Evolutionary conservation across 2,888 invertebrate species (phyloP).

Genomic region (Sinelater perroti): DNA sequence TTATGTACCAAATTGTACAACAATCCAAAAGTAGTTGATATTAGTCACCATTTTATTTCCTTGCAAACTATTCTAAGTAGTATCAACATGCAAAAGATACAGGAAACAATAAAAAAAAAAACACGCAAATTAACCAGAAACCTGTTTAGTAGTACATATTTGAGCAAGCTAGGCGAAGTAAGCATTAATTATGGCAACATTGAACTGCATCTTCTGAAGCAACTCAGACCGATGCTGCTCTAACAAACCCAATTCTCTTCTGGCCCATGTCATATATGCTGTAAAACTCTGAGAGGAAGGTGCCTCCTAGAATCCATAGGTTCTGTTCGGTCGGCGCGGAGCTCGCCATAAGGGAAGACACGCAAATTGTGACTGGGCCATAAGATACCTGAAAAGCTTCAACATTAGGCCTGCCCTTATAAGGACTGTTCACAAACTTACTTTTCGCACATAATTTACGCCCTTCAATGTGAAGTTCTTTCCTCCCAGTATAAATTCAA

Average conservation of each 20-base stretch:
- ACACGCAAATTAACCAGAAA: too few relatives aligned
- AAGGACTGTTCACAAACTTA: slow-evolving; percentile 49
- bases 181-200: too few relatives aligned
- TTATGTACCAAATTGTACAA: too few relatives aligned
- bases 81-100: too few relatives aligned
- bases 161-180: too few relatives aligned
- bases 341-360: slow-evolving; percentile 59
- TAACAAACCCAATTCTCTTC: slow-evolving; percentile 59
- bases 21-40: too few relatives aligned
- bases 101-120: too few relatives aligned
- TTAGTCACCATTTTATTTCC: too few relatives aligned
- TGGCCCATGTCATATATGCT: slow-evolving; percentile 60
- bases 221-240: too few relatives aligned
- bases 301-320: slow-evolving; percentile 62
- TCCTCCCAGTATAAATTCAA: slow-evolving; percentile 68
- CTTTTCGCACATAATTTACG: slow-evolving; percentile 68
- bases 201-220: too few relatives aligned
- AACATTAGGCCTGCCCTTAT: neutral
- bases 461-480: slow-evolving; percentile 68
- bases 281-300: slow-evolving; percentile 62
- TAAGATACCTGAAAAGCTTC: slow-evolving; percentile 58
- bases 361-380: slow-evolving; percentile 55
- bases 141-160: too few relatives aligned
- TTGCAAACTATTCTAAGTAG: too few relatives aligned
- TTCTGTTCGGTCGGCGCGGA: slow-evolving; percentile 41